These are phyloP conservation scores for Eulemur macaco DNA, from an alignment of 2,113 vertebrate genomes.

Conservation along the genomic window DNA sequence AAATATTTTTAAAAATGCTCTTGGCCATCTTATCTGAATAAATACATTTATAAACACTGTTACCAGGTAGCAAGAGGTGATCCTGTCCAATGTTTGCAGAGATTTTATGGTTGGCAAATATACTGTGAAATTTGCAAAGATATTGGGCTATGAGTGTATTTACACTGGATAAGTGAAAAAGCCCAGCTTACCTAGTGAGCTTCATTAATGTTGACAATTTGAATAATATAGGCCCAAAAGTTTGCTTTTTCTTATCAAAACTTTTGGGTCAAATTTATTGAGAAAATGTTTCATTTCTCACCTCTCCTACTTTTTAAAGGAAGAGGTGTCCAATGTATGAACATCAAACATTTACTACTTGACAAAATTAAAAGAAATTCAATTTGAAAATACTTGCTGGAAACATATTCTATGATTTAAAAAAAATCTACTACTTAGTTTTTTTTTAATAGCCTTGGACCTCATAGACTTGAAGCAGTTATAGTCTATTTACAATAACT, in stretches of 20 bases:
- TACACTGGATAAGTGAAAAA: slow-evolving; percentile 44
- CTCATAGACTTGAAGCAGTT: background rate
- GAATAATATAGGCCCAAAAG: slow-evolving; percentile 7
- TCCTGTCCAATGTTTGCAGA: slow-evolving; percentile 26
- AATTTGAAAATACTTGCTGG: slow-evolving; percentile 33
- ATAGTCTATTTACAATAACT: background rate
- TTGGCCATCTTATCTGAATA: slow-evolving; percentile 51
- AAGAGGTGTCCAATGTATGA: background rate
- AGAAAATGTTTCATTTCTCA: slow-evolving; percentile 22
- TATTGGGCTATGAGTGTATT: slow-evolving; percentile 5
- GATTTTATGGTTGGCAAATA: slow-evolving; percentile 59
- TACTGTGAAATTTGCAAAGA: slow-evolving; percentile 51
- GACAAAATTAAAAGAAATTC: background rate
- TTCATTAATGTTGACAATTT: slow-evolving; percentile 42
- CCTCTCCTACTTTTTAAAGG: background rate
- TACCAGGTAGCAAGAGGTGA: slow-evolving; percentile 51
- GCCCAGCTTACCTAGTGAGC: background rate
- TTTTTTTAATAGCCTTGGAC: background rate
- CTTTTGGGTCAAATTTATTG: slow-evolving; percentile 1
- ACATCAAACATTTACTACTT: background rate
- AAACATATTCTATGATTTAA: background rate
- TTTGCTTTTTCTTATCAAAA: slow-evolving; percentile 44
- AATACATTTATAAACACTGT: slow-evolving; percentile 54
- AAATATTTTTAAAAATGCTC: slow-evolving; percentile 28
- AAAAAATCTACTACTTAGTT: background rate